These are phyloP conservation scores for Ophiothrix spiculata DNA, from an alignment of 35 echinoderm and acorn worm genomes.

Conservation along the genomic window DNA sequence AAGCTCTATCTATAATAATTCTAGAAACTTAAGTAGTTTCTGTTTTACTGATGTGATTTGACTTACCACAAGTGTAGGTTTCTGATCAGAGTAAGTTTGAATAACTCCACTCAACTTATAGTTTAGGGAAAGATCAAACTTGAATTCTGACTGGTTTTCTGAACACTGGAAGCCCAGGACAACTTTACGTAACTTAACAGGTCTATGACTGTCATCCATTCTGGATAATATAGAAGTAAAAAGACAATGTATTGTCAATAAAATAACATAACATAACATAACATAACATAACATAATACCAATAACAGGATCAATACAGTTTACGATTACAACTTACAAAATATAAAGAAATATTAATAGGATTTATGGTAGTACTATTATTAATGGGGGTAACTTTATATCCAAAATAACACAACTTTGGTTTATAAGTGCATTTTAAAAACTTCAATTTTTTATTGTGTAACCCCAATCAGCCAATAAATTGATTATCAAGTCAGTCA, in stretches of 20 bases:
- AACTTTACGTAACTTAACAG: slow-evolving; percentile 65
- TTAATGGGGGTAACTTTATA: not conserved
- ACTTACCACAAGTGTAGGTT: slow-evolving; percentile 80
- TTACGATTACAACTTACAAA: not conserved
- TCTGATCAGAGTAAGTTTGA: slow-evolving; percentile 65
- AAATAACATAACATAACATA: not conserved
- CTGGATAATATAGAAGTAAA: too few relatives aligned
- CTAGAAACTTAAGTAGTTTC: too few relatives aligned
- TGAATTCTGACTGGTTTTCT: slow-evolving; percentile 54
- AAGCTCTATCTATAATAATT: too few relatives aligned
- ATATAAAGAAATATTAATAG: not conserved
- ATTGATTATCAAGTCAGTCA: too few relatives aligned
- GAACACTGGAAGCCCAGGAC: slow-evolving; percentile 60
- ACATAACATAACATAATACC: not conserved
- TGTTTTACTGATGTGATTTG: not conserved
- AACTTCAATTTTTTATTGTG: too few relatives aligned
- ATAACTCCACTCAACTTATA: slow-evolving; percentile 78
- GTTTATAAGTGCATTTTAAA: too few relatives aligned
- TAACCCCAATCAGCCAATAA: too few relatives aligned
- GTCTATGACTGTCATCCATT: slow-evolving; percentile 67
- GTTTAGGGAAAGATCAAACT: slow-evolving; percentile 76
- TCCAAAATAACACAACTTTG: not conserved
- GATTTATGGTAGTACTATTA: not conserved
- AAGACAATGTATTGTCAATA: too few relatives aligned
- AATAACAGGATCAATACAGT: not conserved